Conservation (phyloP, 2,888 invertebrate species). For the Ophraella communa region DNA sequence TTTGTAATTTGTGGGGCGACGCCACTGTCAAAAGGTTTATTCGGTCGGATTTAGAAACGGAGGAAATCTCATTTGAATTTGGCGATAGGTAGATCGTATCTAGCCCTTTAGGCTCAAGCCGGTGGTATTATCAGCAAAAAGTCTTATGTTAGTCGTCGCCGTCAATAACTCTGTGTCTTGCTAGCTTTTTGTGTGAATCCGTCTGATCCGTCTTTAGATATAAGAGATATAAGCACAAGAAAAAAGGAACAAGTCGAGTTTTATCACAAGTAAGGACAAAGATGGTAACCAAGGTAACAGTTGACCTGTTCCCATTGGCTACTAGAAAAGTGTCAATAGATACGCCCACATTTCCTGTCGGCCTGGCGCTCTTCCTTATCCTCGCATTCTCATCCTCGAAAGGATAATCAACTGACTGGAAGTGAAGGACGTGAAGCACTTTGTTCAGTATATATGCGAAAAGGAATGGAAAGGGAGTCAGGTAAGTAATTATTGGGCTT, state of each 20-base stretch:
- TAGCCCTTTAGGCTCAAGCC: background rate
- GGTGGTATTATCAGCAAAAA: constrained; percentile 22
- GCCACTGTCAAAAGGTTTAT: constrained; percentile 11
- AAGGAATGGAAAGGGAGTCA: constrained; percentile 20
- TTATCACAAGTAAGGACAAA: constrained; percentile 52
- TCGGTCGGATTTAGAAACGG: constrained; percentile 1
- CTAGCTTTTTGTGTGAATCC: constrained; percentile 35
- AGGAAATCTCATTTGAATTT: constrained; percentile 27
- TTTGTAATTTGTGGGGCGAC: background rate
- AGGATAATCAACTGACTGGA: constrained; percentile 34
- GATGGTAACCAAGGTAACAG: constrained; percentile 56
- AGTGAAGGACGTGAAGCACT: constrained; percentile 23
- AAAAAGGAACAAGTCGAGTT: constrained; percentile 41
- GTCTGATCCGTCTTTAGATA: constrained; percentile 38
- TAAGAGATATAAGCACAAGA: constrained; percentile 41
- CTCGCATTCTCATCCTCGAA: constrained; percentile 29
- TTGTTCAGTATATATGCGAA: constrained; percentile 21
- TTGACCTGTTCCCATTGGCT: constrained; percentile 56
- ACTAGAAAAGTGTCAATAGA: constrained; percentile 57
- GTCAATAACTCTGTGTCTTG: constrained; percentile 35
- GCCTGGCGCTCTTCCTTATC: constrained; percentile 33
- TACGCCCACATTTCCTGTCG: constrained; percentile 51
- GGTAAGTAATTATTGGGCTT: constrained; percentile 21
- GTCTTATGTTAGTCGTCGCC: constrained; percentile 25
- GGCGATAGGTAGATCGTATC: constrained; percentile 31